Conservation (phyloP, 2,888 invertebrate genomes). For the Zelleria hepariella region DNA sequence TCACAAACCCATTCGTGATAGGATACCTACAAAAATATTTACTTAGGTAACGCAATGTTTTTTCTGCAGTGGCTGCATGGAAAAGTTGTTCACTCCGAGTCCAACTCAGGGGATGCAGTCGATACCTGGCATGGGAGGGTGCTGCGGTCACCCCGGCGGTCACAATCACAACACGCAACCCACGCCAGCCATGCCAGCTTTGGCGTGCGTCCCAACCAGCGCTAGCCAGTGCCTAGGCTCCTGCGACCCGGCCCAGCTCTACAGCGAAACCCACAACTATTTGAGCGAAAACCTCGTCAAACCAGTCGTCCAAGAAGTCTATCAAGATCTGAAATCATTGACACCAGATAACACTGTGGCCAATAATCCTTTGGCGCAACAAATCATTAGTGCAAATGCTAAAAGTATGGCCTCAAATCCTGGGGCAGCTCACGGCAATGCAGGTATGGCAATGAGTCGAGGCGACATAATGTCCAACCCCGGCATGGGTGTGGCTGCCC, state of each 20-base stretch:
- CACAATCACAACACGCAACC: background rate
- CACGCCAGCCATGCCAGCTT: background rate
- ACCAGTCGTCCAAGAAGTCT: conserved; percentile 54
- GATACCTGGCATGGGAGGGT: conserved; percentile 18
- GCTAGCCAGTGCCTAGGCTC: conserved; percentile 12
- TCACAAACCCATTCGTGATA: too few relatives aligned
- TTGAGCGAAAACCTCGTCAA: conserved; percentile 53
- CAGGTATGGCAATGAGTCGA: background rate
- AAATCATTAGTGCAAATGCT: conserved; percentile 20
- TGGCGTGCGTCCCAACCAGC: background rate
- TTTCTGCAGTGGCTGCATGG: conserved; percentile 67
- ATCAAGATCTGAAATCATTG: conserved; percentile 47
- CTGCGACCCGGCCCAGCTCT: conserved; percentile 46
- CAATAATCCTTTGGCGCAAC: conserved; percentile 30
- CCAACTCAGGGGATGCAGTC: conserved; percentile 17
- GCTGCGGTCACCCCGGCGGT: background rate
- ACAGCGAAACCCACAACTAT: conserved; percentile 50
- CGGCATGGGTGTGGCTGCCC: background rate
- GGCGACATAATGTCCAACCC: background rate
- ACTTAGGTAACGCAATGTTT: too few relatives aligned
- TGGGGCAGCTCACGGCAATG: background rate
- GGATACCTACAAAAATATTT: too few relatives aligned
- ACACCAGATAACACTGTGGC: conserved; percentile 44
- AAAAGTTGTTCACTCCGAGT: conserved; percentile 40
- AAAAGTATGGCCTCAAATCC: background rate